Evolutionary conservation across 1,140 invertebrate species (phyloP), one percentile per base, ranked within the genome.

Genomic region (Drosophila sp.): DNA sequence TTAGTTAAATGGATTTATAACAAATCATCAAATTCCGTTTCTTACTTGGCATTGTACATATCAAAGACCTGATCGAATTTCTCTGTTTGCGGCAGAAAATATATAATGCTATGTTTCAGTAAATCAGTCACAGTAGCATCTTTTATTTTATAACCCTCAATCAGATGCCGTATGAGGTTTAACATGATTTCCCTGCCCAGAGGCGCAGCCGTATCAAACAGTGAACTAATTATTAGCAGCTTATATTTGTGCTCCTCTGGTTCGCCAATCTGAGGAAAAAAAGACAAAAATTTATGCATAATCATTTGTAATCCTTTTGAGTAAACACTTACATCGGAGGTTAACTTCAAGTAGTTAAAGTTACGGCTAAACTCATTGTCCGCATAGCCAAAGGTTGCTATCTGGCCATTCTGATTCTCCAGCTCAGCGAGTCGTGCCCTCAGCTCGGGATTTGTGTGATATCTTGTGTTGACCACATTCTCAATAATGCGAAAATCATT

Each of bases 161-260:
- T 87, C 11, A 99, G 93, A 93, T 99, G 97, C 0, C 96, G 94
- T 0, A 96, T 95, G 55, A 99, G 93, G 90, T 97, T 95, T 1
- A 98, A 84, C 0, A 96, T 91, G 33, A 99, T 93, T 92, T 99
- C 98, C 67, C 97, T 94, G 0, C 97, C 97, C 11, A 96, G 92
- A 1, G 97, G 96, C 81, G 98, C 96, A 1, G 72, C 67, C 6
- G 96, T 95, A 4, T 95, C 96, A 90, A 96, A 97, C 32, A 98
- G 86, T 29, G 97, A 97, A 35, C 97, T 97, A 10, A 98, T 93
- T 25, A 99, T 90, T 4, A 95, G 95, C 17, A 99, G 94, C 78
- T 97, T 96, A 76, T 96, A 95, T 93, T 97, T 97, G 2, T 93
- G 93, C 91, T 97, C 96, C 74, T 96, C 96, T 2, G 96, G 95